Evolutionary conservation across 92 coral and sea anemone genomes (phyloP), one percentile per base, ranked within the genome.

Genomic region (Phenganax subtilis): DNA sequence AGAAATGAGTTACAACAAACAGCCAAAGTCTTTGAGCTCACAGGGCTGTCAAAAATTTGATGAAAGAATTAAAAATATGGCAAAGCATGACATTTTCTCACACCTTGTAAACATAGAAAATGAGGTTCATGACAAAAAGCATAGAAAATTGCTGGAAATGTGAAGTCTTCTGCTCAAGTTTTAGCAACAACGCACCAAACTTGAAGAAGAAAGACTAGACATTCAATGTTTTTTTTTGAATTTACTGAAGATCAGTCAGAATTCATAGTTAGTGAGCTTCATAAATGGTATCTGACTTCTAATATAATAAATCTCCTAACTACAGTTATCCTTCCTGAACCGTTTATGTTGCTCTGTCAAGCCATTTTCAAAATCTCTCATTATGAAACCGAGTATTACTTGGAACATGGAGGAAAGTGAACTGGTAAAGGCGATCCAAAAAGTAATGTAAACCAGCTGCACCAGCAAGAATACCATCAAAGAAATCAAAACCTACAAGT

Each of bases 261-360:
- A 2, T 27, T 30, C 75, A 71, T 51, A 55, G 6, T 71, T 8
- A 12, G 37, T 54, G 64, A 75, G 30, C 81, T 75, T 20, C 68
- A 75, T 15, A 37, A 14, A 53, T 55, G 28, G 63, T 75, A 53
- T 59, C 81, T 67, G 11, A 52, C 68, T 17, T 65, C 67, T 31
- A 44, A 53, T 7, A 20, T 20, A 20, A 52, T 31, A 75, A 65
- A 75, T 12, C 55, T 51, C 44, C 81, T 75, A 8, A 75, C 64
- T 11, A 75, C 44, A 31, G 81, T 75, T 75, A 37, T 75, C 30
- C 55, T 75, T 9, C 81, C 81, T 11, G 81, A 75, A 59, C 44
- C 81, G 30, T 67, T 75, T 75, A 51, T 54, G 15, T 16, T 75
- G 30, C 54, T 75, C 30, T 54, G 81, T 51, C 25, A 59, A 53